Conservation (phyloP, 2,888 invertebrate species). For the Tholera decimalis region DNA sequence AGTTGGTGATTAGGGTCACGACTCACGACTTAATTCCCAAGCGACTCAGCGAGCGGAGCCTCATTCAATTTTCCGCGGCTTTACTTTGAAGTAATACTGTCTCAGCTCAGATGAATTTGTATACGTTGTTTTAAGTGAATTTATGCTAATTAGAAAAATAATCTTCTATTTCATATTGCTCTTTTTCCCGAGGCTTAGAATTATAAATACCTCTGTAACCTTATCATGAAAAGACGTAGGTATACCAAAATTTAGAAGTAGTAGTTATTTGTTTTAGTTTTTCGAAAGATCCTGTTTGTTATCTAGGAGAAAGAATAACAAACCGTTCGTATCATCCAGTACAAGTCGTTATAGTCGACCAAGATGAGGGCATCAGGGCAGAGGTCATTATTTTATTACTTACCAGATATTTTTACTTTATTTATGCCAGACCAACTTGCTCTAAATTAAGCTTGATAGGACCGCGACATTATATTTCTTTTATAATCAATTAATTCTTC, state of each 20-base stretch:
- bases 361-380: slow-evolving; percentile 18
- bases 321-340: slow-evolving; percentile 8
- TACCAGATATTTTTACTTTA: slow-evolving; percentile 23
- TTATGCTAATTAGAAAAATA: slow-evolving; percentile 35
- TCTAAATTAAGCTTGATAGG: slow-evolving; percentile 34
- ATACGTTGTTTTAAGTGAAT: slow-evolving; percentile 22
- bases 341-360: slow-evolving; percentile 25
- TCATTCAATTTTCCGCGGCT: slow-evolving; percentile 51
- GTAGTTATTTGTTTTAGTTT: slow-evolving; percentile 3
- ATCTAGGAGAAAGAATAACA: slow-evolving; percentile 43
- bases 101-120: slow-evolving; percentile 31
- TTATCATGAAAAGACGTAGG: neutral
- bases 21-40: slow-evolving; percentile 45
- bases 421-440: slow-evolving; percentile 14
- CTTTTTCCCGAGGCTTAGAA: neutral
- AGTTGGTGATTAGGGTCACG: slow-evolving; percentile 54
- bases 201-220: neutral
- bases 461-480: slow-evolving; percentile 21
- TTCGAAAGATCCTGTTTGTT: slow-evolving; percentile 18
- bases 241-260: slow-evolving; percentile 9
- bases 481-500: slow-evolving; percentile 35
- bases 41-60: slow-evolving; percentile 23
- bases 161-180: neutral
- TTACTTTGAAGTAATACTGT: slow-evolving; percentile 43
- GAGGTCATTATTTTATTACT: slow-evolving; percentile 37